A percentile compares a stretch with the other conserved stretches of the same genome.
These are phyloP conservation scores for Cuculus canorus DNA, from an alignment of 2,797 vertebrate species.

Conservation along the genomic window DNA sequence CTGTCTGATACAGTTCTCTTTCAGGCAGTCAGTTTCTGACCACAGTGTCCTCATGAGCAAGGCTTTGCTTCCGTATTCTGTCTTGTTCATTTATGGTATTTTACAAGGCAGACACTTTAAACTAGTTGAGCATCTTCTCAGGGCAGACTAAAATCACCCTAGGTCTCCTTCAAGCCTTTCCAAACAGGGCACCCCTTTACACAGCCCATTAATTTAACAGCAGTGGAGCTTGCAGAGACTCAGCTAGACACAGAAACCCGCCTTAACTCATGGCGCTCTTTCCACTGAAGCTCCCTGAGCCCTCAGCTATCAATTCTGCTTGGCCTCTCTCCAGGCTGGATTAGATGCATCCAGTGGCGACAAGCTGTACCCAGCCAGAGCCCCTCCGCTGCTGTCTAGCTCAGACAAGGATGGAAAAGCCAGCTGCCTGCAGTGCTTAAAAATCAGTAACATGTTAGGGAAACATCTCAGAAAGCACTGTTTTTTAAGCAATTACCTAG, in stretches of 20 bases:
- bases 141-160: neutral
- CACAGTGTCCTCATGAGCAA: neutral
- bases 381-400: neutral
- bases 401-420: neutral
- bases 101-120: neutral
- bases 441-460: neutral
- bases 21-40: neutral
- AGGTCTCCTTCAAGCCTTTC: neutral
- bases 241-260: neutral
- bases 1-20: neutral
- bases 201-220: neutral
- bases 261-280: neutral
- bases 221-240: neutral
- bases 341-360: neutral
- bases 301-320: neutral
- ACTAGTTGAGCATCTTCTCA: neutral
- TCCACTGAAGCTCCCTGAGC: neutral
- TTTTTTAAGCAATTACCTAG: neutral
- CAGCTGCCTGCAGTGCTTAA: neutral
- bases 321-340: constrained; percentile 28
- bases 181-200: neutral
- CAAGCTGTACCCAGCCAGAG: neutral
- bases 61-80: neutral
- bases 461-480: neutral
- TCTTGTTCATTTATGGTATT: neutral